phyloP scores from a whole-genome alignment of 1,140 invertebrate species.

The Akabosia matsudoensis region DNA sequence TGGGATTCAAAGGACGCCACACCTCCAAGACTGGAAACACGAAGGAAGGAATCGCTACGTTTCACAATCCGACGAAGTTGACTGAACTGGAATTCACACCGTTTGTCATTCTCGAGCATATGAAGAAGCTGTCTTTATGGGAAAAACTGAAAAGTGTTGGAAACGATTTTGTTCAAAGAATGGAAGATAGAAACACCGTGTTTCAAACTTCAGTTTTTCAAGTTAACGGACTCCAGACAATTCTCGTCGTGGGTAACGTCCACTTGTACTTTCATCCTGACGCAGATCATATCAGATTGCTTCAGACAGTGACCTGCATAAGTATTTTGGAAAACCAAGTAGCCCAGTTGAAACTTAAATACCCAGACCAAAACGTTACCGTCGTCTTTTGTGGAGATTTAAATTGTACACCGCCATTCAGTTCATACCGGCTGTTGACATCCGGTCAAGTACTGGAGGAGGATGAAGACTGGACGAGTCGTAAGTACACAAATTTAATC shows the following conservation, averaged over 20 bases:
- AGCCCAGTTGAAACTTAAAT: constrained; percentile 43
- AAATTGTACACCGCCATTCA: constrained; percentile 77
- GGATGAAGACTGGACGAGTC: constrained; percentile 70
- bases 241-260: constrained; percentile 62
- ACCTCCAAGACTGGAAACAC: constrained; percentile 68
- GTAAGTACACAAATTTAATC: constrained; percentile 62
- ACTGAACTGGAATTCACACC: constrained; percentile 53
- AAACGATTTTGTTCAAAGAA: constrained; percentile 51
- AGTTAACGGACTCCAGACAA: background rate
- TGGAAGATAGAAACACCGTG: constrained; percentile 59
- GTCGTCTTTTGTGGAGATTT: constrained; percentile 80
- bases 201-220: constrained; percentile 50
- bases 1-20: constrained; percentile 62
- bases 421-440: constrained; percentile 71
- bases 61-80: constrained; percentile 58
- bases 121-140: constrained; percentile 56
- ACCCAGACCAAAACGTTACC: constrained; percentile 57
- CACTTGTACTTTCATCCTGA: constrained; percentile 89
- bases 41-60: constrained; percentile 75
- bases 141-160: constrained; percentile 54
- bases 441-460: constrained; percentile 60
- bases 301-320: constrained; percentile 57
- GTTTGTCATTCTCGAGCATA: constrained; percentile 60
- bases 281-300: constrained; percentile 77
- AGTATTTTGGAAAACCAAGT: constrained; percentile 48